Evolutionary conservation across 2,888 invertebrate genomes (phyloP).

Genomic region (Leptopilina syphax): DNA sequence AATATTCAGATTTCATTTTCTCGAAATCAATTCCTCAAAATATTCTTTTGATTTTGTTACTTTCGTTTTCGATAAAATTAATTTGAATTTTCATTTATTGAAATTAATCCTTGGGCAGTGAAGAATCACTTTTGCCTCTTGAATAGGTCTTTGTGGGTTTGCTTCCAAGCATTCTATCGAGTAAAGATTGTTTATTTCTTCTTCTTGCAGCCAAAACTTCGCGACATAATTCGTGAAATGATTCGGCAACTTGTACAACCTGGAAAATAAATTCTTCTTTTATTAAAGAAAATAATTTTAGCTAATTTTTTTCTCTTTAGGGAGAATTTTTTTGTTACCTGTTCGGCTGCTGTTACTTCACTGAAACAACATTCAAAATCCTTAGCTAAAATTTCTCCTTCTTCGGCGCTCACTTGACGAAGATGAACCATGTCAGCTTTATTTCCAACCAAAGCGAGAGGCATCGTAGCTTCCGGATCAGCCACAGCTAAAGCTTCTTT

Average conservation of each 20-base stretch:
- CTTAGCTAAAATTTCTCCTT: slow-evolving; percentile 92
- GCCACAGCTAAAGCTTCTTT: slow-evolving; percentile 80
- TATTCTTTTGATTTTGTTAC: background rate
- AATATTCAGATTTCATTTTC: background rate
- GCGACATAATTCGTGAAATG: slow-evolving; percentile 90
- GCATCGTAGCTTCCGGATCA: slow-evolving; percentile 84
- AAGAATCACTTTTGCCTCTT: slow-evolving; percentile 92
- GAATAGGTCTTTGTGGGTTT: slow-evolving; percentile 86
- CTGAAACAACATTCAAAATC: slow-evolving; percentile 93
- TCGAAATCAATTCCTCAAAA: background rate
- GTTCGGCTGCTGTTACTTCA: slow-evolving; percentile 93
- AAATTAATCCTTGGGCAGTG: slow-evolving; percentile 79
- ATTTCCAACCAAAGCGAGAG: slow-evolving; percentile 91
- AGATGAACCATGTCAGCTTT: slow-evolving; percentile 95
- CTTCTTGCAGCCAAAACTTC: slow-evolving; percentile 88
- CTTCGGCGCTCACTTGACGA: slow-evolving; percentile 91
- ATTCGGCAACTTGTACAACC: slow-evolving; percentile 89
- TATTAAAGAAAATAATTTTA: background rate
- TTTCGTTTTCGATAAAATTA: background rate
- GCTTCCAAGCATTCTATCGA: slow-evolving; percentile 87
- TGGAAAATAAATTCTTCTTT: slow-evolving; percentile 44
- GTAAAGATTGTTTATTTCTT: slow-evolving; percentile 89
- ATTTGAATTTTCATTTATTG: background rate
- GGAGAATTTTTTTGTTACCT: slow-evolving; percentile 74
- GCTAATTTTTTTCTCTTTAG: background rate